phyloP scores from a whole-genome alignment of 2,113 vertebrate species.

The Brienomyrus longianalis region DNA sequence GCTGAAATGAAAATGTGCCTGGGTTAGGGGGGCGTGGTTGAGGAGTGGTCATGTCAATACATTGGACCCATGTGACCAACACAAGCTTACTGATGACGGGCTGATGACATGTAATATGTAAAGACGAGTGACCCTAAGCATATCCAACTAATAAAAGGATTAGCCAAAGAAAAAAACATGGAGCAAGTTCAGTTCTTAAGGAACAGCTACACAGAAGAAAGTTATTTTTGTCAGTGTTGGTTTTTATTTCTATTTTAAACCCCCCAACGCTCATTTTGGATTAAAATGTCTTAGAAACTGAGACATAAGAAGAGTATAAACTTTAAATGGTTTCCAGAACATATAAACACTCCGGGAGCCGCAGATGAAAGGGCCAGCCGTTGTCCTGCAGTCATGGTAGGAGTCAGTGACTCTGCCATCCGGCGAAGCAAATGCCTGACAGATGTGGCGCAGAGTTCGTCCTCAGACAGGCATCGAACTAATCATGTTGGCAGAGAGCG shows the following conservation, averaged over 20 bases:
- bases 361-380: neutral
- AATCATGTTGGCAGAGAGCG: neutral
- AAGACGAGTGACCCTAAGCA: neutral
- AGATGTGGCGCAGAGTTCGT: neutral
- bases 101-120: neutral
- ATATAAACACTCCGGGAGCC: neutral
- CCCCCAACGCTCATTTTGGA: neutral
- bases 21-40: neutral
- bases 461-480: neutral
- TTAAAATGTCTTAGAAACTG: neutral
- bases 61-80: neutral
- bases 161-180: neutral
- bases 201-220: neutral
- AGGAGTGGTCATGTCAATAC: neutral
- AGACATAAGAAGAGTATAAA: neutral
- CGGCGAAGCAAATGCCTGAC: neutral
- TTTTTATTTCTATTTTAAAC: neutral
- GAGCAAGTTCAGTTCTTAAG: neutral
- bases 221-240: neutral
- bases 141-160: neutral
- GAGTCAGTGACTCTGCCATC: neutral
- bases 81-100: neutral
- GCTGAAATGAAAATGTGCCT: neutral
- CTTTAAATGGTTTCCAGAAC: neutral
- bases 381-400: neutral